Percentiles rank a stretch among this genome's conserved stretches.
These are phyloP conservation scores for Pteropus alecto DNA, from an alignment of 2,113 vertebrate species.

Conservation along the genomic window DNA sequence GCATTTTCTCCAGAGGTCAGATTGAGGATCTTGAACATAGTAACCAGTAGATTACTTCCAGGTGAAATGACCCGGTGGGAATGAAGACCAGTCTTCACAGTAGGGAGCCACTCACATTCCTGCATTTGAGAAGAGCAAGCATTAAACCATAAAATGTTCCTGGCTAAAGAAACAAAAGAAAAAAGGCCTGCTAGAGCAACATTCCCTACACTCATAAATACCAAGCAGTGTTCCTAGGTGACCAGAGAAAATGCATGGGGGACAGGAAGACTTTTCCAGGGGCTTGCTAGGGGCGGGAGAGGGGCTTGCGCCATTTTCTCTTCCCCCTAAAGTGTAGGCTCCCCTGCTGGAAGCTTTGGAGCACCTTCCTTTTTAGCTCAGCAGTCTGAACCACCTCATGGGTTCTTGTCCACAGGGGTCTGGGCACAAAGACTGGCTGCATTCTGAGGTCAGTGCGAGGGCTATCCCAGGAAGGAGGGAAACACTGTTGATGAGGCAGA, in stretches of 20 bases:
- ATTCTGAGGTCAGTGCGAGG: background rate
- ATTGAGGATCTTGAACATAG: conserved; percentile 12
- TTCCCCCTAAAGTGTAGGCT: background rate
- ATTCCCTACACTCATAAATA: conserved; percentile 77
- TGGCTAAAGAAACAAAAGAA: conserved; percentile 70
- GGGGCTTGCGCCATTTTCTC: background rate
- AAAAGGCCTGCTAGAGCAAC: conserved; percentile 15
- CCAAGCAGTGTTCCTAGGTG: conserved; percentile 71
- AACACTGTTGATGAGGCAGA: background rate
- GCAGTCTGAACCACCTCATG: background rate
- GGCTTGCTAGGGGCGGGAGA: background rate
- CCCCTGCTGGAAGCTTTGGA: background rate
- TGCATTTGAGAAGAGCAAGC: conserved; percentile 50
- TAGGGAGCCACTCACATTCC: conserved; percentile 44
- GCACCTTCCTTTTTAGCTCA: background rate
- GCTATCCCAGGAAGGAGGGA: background rate
- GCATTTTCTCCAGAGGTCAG: conserved; percentile 50
- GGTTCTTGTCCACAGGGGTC: background rate
- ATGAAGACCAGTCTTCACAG: conserved; percentile 52
- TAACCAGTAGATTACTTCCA: conserved; percentile 61
- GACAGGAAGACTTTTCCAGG: background rate
- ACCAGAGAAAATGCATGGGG: conserved; percentile 28
- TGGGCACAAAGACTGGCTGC: background rate
- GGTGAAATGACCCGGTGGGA: conserved; percentile 47
- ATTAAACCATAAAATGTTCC: conserved; percentile 73